These are phyloP conservation scores for Pimephales promelas DNA, from an alignment of 2,113 vertebrate species.

Conservation along the genomic window DNA sequence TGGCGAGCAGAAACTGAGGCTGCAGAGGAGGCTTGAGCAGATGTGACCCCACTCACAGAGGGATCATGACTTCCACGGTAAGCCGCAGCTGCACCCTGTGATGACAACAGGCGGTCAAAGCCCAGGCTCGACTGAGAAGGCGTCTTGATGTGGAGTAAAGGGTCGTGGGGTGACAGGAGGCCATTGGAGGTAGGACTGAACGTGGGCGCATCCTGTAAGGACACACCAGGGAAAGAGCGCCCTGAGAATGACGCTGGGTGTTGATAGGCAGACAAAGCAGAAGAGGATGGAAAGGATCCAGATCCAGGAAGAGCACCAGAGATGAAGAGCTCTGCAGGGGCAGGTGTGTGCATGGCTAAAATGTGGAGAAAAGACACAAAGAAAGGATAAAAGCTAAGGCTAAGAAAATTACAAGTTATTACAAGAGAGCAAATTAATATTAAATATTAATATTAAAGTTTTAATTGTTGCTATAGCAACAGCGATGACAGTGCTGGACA, in stretches of 20 bases:
- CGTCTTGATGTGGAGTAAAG: constrained; percentile 85
- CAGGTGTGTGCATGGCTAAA: constrained; percentile 94
- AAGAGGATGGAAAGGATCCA: constrained; percentile 91
- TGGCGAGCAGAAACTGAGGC: constrained; percentile 81
- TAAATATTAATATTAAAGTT: no score
- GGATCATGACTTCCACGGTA: constrained; percentile 80
- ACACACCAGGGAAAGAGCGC: constrained; percentile 87
- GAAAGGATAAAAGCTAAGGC: not conserved
- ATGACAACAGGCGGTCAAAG: constrained; percentile 80
- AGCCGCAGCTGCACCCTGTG: constrained; percentile 77
- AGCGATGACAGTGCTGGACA: not conserved
- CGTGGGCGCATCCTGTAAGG: constrained; percentile 88
- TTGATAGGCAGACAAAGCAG: constrained; percentile 93
- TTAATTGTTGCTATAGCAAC: constrained; percentile 28
- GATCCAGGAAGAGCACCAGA: constrained; percentile 91
- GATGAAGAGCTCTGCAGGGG: constrained; percentile 93
- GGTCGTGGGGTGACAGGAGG: constrained; percentile 85
- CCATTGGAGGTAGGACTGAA: constrained; percentile 92
- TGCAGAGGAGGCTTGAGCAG: constrained; percentile 74
- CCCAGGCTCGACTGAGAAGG: constrained; percentile 80
- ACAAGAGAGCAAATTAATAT: constrained; percentile 4
- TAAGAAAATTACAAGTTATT: not conserved
- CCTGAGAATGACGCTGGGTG: constrained; percentile 93
- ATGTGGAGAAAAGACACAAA: constrained; percentile 54
- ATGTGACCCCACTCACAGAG: constrained; percentile 64